Evolutionary conservation across 2,113 vertebrate genomes (phyloP), one percentile per base, ranked within the genome.

Genomic region (Peromyscus californicus): DNA sequence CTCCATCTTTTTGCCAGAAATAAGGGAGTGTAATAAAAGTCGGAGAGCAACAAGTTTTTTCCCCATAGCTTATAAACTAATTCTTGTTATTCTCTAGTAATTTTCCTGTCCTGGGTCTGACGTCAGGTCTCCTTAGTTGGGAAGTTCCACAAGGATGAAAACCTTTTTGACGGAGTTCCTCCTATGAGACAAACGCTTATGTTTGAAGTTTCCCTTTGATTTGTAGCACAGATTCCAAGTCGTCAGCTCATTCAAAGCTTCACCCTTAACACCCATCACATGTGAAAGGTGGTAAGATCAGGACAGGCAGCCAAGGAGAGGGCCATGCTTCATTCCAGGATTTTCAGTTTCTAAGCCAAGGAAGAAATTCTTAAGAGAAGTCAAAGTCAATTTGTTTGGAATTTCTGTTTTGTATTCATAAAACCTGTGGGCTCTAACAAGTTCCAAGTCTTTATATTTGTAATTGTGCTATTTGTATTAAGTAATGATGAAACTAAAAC

Each of bases 321-420:
- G 3, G 7, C 85, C 54, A 65, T 61, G 12, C 21, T 94, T 96
- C 33, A 76, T 93, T 90, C 75, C 72, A 74, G 51, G 89, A 84
- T 5, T 85, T 89, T 72, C 13, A 21, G 15, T 70, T 79, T 93
- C 36, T 48, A 84, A 74, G 65, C 85, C 76, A 95, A 63, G 59
- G 57, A 42, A 76, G 8, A 76, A 91, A 93, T 82, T 86, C 48
- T 89, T 94, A 61, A 84, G 87, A 90, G 13, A 75, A 90, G 2
- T 63, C 72, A 21, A 61, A 80, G 13, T 63, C 76, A 91, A 76
- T 2, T n/a, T 65, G 13, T 92, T 95, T 19, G 76, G 48, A 63
- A n/a, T 93, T 91, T 92, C 39, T 85, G 15, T 54, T 36, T 24
- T 54, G 7, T 17, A 76, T 48, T 61, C 48, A 51, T 61, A 78